Conservation (phyloP, 2,797 vertebrate genomes). For the Rhodeus uyekii region DNA sequence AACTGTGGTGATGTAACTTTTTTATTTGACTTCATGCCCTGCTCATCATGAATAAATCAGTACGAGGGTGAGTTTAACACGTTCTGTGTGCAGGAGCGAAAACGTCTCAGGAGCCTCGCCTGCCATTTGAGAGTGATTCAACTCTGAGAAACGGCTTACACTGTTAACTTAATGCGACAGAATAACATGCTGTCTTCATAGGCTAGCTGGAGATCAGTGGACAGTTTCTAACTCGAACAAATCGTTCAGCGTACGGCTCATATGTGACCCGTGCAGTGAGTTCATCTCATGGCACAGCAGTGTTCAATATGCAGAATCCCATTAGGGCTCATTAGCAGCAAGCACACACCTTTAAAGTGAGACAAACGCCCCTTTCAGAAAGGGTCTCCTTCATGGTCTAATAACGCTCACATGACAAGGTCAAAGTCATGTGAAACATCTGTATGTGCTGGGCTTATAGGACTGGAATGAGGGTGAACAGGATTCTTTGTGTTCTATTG, state of each 20-base stretch:
- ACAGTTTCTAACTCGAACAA: conserved; percentile 14
- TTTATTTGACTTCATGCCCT: conserved; percentile 30
- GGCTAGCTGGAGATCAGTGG: not conserved
- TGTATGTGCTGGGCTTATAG: not conserved
- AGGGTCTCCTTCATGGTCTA: conserved; percentile 14
- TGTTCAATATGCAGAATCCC: conserved; percentile 26
- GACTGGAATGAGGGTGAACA: not conserved
- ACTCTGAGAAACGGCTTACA: conserved; percentile 11
- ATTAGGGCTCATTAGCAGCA: conserved; percentile 33
- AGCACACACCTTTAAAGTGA: conserved; percentile 8
- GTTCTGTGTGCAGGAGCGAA: conserved; percentile 1
- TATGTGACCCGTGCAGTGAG: not conserved
- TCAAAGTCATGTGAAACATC: conserved; percentile 17
- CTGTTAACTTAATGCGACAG: conserved; percentile 8
- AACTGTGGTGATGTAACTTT: conserved; percentile 43
- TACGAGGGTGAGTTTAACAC: conserved; percentile 17
- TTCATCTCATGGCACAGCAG: conserved; percentile 3
- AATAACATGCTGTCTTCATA: not conserved
- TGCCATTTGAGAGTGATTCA: conserved; percentile 12
- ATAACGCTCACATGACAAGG: conserved; percentile 7
- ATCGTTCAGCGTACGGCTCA: not conserved
- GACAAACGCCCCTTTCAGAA: conserved; percentile 29
- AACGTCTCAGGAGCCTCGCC: not conserved
- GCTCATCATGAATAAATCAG: conserved; percentile 58
- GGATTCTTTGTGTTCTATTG: not conserved